phyloP scores from a whole-genome alignment of 2,888 invertebrate species.

The Ditylenchus weischeri region DNA sequence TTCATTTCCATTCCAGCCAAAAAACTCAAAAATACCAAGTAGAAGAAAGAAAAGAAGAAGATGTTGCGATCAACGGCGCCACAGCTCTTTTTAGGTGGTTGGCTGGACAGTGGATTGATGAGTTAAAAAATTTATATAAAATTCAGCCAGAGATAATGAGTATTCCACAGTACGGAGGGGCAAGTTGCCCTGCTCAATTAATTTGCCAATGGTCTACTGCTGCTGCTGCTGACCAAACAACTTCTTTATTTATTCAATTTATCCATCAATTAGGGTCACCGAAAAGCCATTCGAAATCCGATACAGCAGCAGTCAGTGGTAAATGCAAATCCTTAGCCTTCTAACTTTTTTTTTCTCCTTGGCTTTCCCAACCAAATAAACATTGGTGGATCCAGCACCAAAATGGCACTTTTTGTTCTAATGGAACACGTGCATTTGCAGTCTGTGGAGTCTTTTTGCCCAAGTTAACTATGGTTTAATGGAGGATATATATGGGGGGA shows the following conservation, averaged over 20 bases:
- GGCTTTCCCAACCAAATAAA: too few species aligned
- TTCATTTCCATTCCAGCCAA: too few species aligned
- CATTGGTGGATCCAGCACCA: too few species aligned
- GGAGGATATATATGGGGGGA: too few species aligned
- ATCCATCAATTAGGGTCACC: constrained; percentile 10
- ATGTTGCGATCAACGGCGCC: constrained; percentile 11
- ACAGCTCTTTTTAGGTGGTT: background rate
- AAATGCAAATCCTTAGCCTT: too few species aligned
- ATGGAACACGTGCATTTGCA: too few species aligned
- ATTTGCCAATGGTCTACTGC: background rate
- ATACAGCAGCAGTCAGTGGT: background rate
- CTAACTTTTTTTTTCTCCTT: too few species aligned
- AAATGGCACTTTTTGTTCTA: too few species aligned
- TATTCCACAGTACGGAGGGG: background rate
- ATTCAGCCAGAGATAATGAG: background rate
- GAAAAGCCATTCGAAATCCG: constrained; percentile 6
- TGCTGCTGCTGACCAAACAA: background rate
- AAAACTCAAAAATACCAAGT: too few species aligned
- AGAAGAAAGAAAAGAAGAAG: constrained; percentile 6
- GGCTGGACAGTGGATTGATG: constrained; percentile 1
- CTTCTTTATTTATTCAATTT: constrained; percentile 11
- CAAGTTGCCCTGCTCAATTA: background rate
- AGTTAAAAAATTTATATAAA: constrained; percentile 12
- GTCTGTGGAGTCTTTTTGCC: too few species aligned
- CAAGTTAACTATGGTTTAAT: too few species aligned